These are phyloP conservation scores for Turritopsis dohrnii DNA, from an alignment of 30 jellyfish, hydroid and myxozoan genomes.

Conservation along the genomic window DNA sequence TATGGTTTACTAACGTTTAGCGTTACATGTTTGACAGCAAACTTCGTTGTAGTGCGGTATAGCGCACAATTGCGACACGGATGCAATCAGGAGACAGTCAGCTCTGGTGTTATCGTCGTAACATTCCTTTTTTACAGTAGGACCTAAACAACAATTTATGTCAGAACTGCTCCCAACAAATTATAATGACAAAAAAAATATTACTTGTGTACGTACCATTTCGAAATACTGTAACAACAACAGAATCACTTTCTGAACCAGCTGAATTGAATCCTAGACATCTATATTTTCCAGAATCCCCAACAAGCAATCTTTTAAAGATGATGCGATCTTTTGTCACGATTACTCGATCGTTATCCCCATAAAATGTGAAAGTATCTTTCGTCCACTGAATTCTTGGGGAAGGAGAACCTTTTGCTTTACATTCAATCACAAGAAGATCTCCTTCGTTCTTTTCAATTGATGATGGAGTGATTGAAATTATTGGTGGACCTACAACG, in stretches of 20 bases:
- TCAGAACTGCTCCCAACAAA: too few relatives aligned
- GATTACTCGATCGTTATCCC: not conserved
- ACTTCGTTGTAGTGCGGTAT: not conserved
- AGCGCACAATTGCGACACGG: not conserved
- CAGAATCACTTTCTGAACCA: not conserved
- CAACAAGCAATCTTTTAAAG: conserved; percentile 8
- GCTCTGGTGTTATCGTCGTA: not conserved
- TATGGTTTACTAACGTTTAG: not conserved
- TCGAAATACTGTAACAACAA: not conserved
- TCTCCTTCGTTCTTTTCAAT: conserved; percentile 9
- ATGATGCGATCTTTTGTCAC: not conserved
- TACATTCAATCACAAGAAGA: not conserved
- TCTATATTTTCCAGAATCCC: conserved; percentile 1
- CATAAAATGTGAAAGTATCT: not conserved
- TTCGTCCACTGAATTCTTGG: conserved; percentile 3
- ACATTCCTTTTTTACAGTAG: not conserved
- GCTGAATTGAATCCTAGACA: conserved; percentile 11
- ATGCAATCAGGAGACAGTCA: conserved; percentile 14
- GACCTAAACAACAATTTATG: conserved; percentile 7
- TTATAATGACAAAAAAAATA: too few relatives aligned
- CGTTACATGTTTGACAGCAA: not conserved
- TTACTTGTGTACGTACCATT: not conserved
- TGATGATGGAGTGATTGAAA: not conserved
- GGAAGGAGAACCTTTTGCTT: not conserved
- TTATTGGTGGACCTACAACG: not conserved